phyloP scores from a whole-genome alignment of 1,140 invertebrate genomes.

The Lepidurus packardi region DNA sequence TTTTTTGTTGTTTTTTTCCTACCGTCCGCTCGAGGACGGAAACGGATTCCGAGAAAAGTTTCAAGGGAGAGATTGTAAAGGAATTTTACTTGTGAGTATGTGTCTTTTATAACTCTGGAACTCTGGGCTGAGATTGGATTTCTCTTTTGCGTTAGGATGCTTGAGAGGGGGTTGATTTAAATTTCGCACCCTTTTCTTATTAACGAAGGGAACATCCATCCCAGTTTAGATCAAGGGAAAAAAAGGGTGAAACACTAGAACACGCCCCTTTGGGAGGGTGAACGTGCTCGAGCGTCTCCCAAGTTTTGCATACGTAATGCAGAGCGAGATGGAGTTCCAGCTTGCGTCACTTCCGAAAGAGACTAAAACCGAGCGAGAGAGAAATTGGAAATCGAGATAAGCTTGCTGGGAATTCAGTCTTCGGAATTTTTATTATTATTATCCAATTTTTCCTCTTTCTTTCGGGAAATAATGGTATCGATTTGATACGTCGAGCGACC shows the following conservation, averaged over 20 bases:
- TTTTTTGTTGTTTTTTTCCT: background rate
- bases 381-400: background rate
- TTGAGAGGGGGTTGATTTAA: background rate
- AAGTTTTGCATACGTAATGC: slow-evolving; percentile 8
- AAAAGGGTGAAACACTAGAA: background rate
- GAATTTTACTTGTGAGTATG: no score
- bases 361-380: background rate
- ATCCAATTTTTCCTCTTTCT: no score
- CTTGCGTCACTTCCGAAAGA: background rate
- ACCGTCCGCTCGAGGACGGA: no score
- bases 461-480: no score
- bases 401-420: no score
- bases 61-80: no score
- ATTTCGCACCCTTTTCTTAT: slow-evolving; percentile 10
- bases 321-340: background rate
- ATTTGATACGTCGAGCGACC: no score
- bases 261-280: background rate
- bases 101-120: no score
- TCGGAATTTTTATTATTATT: no score
- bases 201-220: background rate
- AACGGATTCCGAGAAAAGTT: no score
- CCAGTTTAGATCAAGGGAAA: background rate
- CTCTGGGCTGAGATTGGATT: no score
- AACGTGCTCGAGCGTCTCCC: background rate
- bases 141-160: background rate